Evolutionary conservation across 1,140 invertebrate species (phyloP).

Genomic region (Bradysia coprophila): DNA sequence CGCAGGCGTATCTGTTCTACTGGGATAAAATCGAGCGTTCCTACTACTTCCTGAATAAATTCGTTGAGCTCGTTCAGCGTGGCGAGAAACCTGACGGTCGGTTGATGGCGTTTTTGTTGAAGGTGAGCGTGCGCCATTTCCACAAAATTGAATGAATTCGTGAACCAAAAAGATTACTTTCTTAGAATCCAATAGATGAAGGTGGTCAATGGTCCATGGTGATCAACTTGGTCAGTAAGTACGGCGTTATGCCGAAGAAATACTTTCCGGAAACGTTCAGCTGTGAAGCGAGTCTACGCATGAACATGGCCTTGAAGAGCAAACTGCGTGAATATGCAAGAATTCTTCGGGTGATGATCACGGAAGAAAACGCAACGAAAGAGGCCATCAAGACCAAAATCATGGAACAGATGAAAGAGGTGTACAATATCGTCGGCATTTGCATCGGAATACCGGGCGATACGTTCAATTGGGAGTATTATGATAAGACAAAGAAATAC

Average conservation of each 20-base stretch:
- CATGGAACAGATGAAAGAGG: constrained; percentile 44
- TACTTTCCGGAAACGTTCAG: constrained; percentile 70
- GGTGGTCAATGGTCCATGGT: constrained; percentile 90
- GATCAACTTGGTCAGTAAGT: constrained; percentile 65
- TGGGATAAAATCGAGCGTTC: constrained; percentile 84
- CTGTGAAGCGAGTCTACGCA: constrained; percentile 45
- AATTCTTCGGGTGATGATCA: constrained; percentile 41
- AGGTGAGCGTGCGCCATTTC: constrained; percentile 24
- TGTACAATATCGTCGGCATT: constrained; percentile 69
- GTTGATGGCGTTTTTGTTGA: constrained; percentile 54
- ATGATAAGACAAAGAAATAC: constrained; percentile 69
- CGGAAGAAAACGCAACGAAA: constrained; percentile 20
- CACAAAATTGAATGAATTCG: neutral
- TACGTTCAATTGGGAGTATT: constrained; percentile 71
- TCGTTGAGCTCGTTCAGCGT: constrained; percentile 51
- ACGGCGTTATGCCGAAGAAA: constrained; percentile 75
- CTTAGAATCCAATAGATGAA: constrained; percentile 62
- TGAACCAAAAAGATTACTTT: neutral
- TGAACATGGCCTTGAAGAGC: constrained; percentile 61
- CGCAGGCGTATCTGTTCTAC: constrained; percentile 72
- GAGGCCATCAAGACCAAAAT: constrained; percentile 32
- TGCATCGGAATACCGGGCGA: constrained; percentile 62
- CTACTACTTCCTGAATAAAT: constrained; percentile 69
- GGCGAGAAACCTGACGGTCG: constrained; percentile 60
- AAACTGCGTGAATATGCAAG: constrained; percentile 75